Evolutionary conservation across 2,888 invertebrate genomes (phyloP), one percentile per base, ranked within the genome.

Genomic region (Acronicta psi): DNA sequence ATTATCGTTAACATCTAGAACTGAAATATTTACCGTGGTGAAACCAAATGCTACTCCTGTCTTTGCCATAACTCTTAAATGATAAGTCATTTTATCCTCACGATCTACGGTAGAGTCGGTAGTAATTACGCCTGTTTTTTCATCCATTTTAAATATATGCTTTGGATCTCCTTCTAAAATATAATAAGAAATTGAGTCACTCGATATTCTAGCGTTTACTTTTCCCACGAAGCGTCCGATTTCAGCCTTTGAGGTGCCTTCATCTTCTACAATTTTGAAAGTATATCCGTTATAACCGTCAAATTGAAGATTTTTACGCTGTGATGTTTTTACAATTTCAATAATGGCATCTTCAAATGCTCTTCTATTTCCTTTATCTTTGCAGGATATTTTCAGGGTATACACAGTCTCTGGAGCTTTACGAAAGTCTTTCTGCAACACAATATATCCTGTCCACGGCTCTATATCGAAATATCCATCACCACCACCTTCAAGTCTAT

Each of bases 1-100:
- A 86, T 99, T 98, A 88, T 99, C 99, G 89, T 99, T 99, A 5
- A 98, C 94, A 90, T 99, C 99, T 38, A 96, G 89, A 6, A 99
- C 95, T 1, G 96, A 96, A 70, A 99, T 95, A 81, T 97, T 97
- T 0, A 98, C 98, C 31, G 93, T 95, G 7, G 97, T 97, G 80
- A 96, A 96, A 6, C 97, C 98, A 85, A 96, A 97, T 1, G 96
- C 95, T 25, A 96, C 94, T 1, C 96, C 96, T 52, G 96, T 95
- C 75, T 96, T 96, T 0, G 98, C 99, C 58, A 97, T 95, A n/a
- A 99, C 95, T 75, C 95, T 96, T 29, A 99, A 93, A 65, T 95
- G 96, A 85, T 98, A 99, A 52, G 95, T 95, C 68, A 96, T 94
- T 80, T 95, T 95, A 75, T 95, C 95, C 92, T 99, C 99, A 52